Percentiles rank a stretch among this genome's conserved stretches.
Evolutionary conservation across 2,113 vertebrate species (phyloP).

Genomic region (Silurus glanis): DNA sequence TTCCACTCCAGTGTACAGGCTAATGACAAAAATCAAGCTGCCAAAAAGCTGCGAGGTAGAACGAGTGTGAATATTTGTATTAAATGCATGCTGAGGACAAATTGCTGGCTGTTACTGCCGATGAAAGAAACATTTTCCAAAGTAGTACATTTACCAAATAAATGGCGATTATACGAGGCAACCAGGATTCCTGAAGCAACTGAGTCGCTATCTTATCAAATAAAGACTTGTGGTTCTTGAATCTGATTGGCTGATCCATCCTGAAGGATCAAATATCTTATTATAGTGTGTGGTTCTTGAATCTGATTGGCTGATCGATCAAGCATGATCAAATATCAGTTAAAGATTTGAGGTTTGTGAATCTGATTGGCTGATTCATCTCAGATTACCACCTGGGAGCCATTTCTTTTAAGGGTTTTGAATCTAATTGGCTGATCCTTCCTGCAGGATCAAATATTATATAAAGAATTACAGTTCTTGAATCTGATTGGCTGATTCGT

Average conservation of each 20-base stretch:
- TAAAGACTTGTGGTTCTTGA: neutral
- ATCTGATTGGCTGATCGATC: too few relatives aligned
- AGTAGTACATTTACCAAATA: neutral
- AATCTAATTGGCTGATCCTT: too few relatives aligned
- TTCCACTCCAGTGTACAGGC: slow-evolving; percentile 41
- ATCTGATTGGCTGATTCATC: too few relatives aligned
- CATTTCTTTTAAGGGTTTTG: too few relatives aligned
- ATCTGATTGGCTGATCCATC: neutral
- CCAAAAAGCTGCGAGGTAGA: slow-evolving; percentile 2
- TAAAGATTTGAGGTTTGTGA: too few relatives aligned
- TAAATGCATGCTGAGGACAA: slow-evolving; percentile 30
- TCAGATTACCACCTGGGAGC: too few relatives aligned
- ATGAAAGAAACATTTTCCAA: neutral
- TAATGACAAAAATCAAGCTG: slow-evolving; percentile 55
- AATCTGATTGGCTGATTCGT: too few relatives aligned
- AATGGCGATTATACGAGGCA: neutral
- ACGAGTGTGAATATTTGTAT: slow-evolving; percentile 15
- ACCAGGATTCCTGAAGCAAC: neutral
- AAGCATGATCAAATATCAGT: too few relatives aligned
- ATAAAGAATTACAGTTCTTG: too few relatives aligned
- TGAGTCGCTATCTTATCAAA: neutral
- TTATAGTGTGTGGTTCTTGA: too few relatives aligned
- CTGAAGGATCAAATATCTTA: neutral
- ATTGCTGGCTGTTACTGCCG: neutral
- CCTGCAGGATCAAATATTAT: too few relatives aligned